Evolutionary conservation across 2,888 invertebrate genomes (phyloP).

Genomic region (Epistrophe grossulariae): DNA sequence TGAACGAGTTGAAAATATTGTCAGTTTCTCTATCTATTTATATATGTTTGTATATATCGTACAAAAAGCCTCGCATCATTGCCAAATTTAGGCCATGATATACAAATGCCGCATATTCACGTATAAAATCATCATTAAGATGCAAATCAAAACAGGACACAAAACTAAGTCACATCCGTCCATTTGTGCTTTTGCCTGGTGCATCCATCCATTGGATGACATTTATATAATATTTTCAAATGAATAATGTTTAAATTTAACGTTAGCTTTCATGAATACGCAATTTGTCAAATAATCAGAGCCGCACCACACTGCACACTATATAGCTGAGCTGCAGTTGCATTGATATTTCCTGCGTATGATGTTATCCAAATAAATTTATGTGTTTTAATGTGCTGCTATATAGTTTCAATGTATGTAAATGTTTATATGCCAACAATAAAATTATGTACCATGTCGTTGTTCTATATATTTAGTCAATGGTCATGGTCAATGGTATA

Average conservation of each 20-base stretch:
- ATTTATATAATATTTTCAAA: slow-evolving; percentile 42
- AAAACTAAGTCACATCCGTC: slow-evolving; percentile 15
- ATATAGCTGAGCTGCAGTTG: background rate
- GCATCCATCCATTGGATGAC: slow-evolving; percentile 7
- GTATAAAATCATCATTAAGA: slow-evolving; percentile 32
- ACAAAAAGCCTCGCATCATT: background rate
- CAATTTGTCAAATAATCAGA: slow-evolving; percentile 73
- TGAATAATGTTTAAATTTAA: slow-evolving; percentile 71
- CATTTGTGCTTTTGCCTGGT: slow-evolving; percentile 2
- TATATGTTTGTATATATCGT: background rate
- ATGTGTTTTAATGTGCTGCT: slow-evolving; percentile 57
- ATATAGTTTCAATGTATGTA: slow-evolving; percentile 40
- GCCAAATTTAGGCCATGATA: slow-evolving; percentile 6
- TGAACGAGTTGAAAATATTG: background rate
- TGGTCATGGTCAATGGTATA: too few species aligned
- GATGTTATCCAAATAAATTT: slow-evolving; percentile 19
- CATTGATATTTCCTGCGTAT: slow-evolving; percentile 64
- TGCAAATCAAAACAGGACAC: slow-evolving; percentile 30
- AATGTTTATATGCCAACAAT: too few species aligned
- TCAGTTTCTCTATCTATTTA: background rate
- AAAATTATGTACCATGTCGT: too few species aligned
- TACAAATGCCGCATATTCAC: background rate
- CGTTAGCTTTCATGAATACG: slow-evolving; percentile 70
- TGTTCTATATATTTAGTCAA: too few species aligned
- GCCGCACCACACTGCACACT: background rate